Evolutionary conservation across 2,113 vertebrate genomes (phyloP), one percentile per base, ranked within the genome.

Genomic region (Sylvia atricapilla): DNA sequence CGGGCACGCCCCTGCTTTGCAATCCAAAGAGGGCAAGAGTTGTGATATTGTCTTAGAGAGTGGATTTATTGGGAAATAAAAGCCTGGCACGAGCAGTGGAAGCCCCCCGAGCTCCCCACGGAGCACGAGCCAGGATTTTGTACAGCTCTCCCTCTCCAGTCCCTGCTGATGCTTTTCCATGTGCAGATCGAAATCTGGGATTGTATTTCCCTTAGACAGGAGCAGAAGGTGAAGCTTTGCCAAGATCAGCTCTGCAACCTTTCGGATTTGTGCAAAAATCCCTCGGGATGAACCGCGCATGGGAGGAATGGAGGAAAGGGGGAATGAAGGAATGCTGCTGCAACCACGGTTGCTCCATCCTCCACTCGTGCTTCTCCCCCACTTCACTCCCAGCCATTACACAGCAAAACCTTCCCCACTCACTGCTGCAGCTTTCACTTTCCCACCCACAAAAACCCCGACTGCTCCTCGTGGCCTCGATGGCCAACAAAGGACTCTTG

Each of bases 381-480:
- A 8, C 14, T 62, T 63, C 11, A 18, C 5, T 21, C 70, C 37
- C 62, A 44, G 69, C n/a, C 77, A 24, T 39, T 11, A 23, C 63
- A 30, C 2, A 2, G 81, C 25, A 59, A 84, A 95, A 49, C 76
- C 41, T 73, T 4, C 25, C 74, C 64, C 9, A 37, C 37, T 4
- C 21, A 0, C 50, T 27, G 74, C 87, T 53, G 21, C 64, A 24
- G 21, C 62, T 80, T 68, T 5, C 66, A 2, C 39, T 49, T 17
- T 44, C 10, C 78, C 53, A 58, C 17, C 4, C 87, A 23, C 52
- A 22, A n/a, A 63, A 39, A 59, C 27, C 58, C 46, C 82, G 30
- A 0, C 4, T 9, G 33, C 63, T 25, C 56, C 2, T 0, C 0
- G 1, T 5, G 70, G 80, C 58, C 86, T 52, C 3, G 0, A 15